Evolutionary conservation across 2,797 vertebrate genomes (phyloP).

Genomic region (Pipistrellus pygmaeus): DNA sequence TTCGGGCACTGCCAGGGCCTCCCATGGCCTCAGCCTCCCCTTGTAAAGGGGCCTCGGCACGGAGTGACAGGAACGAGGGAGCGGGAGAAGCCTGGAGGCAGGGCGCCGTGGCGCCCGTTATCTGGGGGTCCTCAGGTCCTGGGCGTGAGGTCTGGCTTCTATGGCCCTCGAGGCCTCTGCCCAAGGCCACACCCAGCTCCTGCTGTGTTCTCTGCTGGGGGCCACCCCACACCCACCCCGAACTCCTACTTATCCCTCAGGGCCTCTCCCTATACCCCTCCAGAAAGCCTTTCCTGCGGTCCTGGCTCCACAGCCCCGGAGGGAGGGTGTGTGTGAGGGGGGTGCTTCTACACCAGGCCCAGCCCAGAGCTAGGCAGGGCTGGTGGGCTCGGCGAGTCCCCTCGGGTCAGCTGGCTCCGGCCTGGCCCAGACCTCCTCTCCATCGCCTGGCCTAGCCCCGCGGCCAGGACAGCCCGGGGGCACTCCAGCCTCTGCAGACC

Average conservation of each 20-base stretch:
- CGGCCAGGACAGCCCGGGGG: accelerated
- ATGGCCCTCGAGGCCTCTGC: background rate
- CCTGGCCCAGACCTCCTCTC: background rate
- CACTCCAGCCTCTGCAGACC: conserved; percentile 35
- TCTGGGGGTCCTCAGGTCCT: no score
- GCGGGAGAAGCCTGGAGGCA: accelerated
- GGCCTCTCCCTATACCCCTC: accelerated
- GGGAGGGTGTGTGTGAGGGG: no score
- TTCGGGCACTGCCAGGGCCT: background rate
- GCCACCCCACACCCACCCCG: accelerated
- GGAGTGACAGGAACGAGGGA: background rate
- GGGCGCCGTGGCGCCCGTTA: accelerated
- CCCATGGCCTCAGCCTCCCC: background rate
- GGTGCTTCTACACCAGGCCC: background rate
- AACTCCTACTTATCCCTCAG: background rate
- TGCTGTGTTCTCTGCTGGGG: background rate
- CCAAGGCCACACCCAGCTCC: background rate
- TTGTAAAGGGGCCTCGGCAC: accelerated
- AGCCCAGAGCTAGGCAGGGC: background rate
- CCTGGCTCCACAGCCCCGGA: accelerated
- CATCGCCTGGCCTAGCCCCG: background rate
- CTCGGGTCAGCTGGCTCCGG: background rate
- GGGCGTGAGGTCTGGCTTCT: background rate
- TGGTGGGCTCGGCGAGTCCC: background rate
- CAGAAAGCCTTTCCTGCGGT: background rate